Base-by-base conservation (phyloP, 2,113 vertebrate species). In the Onychostruthus taczanowskii region DNA sequence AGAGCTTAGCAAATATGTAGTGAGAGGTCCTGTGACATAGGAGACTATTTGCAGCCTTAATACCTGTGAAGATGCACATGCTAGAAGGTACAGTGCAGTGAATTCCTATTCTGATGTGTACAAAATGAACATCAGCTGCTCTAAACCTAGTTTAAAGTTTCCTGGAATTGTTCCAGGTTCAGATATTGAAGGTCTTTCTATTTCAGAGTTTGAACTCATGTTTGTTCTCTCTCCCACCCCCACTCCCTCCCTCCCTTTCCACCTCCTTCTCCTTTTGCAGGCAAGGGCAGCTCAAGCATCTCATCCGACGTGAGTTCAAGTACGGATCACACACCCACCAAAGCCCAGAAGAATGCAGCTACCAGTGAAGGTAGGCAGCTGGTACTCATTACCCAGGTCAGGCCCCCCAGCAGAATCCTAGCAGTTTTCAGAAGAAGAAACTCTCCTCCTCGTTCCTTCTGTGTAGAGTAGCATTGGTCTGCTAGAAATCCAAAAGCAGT, bases 231-330 rank as follows among this genome's bases (percentile, higher is more conserved):
- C 21, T 37, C 16, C 11, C 11, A 37, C 24, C 7, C 22, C 66
- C 39, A 21, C 61, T 58, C 43, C 3, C 41, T 63, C 77, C 24
- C 16, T 26, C 49, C 24, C 41, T 77, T 30, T 90, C 62, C 26
- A 28, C 27, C 52, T 66, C 62, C 61, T 62, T 96, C 88, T 89
- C 95, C 89, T 94, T 94, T 97, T 94, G 83, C 93, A 99, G 99
- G 99, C 98, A 99, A 99, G 98, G 99, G 99, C 97, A 99, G 99
- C 98, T 99, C 99, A 98, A 99, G 99, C 98, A 99, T 99, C 98
- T 99, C 99, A 97, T 99, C 99, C 96, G 99, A 99, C 98, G 98
- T 99, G 98, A 99, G 99, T 98, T 99, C 99, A 92, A 99, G 99
- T 98, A 99, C 99, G 44, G 99, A 99, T 98, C 99, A 99, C 97